A percentile compares a stretch with the other conserved stretches of the same genome.
Conservation (phyloP, 2,113 vertebrate species). For the Xenopus borealis region DNA sequence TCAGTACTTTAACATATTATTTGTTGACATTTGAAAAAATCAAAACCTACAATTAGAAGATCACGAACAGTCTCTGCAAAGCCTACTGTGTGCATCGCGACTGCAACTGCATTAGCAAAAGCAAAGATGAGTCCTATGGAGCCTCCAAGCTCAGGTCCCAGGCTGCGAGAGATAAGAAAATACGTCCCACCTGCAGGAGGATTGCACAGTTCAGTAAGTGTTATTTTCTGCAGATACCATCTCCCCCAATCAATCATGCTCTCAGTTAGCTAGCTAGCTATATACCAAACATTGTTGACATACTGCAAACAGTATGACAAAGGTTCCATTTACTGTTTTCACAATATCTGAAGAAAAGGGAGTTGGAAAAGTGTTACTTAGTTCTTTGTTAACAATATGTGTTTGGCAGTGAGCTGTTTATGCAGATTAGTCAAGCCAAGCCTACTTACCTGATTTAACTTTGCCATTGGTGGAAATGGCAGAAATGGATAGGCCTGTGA, state of each 20-base stretch:
- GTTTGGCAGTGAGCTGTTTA: background rate
- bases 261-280: too few relatives aligned
- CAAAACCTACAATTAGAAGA: slow-evolving; percentile 54
- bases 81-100: slow-evolving; percentile 63
- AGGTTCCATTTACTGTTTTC: too few relatives aligned
- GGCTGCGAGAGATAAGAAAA: slow-evolving; percentile 66
- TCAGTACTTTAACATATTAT: too few relatives aligned
- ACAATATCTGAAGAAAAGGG: too few relatives aligned
- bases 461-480: slow-evolving; percentile 71
- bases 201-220: too few relatives aligned
- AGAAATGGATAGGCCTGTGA: slow-evolving; percentile 68
- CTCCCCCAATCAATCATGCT: too few relatives aligned
- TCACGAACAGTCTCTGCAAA: slow-evolving; percentile 66
- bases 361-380: too few relatives aligned
- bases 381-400: too few relatives aligned
- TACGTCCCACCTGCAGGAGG: slow-evolving; percentile 59
- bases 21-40: too few relatives aligned
- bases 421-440: background rate
- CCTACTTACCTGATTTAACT: slow-evolving; percentile 62
- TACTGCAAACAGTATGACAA: too few relatives aligned
- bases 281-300: too few relatives aligned
- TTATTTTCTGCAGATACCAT: too few relatives aligned
- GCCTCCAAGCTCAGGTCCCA: slow-evolving; percentile 62
- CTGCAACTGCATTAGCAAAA: slow-evolving; percentile 65
- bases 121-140: slow-evolving; percentile 65